Percentiles rank a stretch among this genome's conserved stretches.
Conservation (phyloP, 2,888 invertebrate species). For the Pollenia labialis region DNA sequence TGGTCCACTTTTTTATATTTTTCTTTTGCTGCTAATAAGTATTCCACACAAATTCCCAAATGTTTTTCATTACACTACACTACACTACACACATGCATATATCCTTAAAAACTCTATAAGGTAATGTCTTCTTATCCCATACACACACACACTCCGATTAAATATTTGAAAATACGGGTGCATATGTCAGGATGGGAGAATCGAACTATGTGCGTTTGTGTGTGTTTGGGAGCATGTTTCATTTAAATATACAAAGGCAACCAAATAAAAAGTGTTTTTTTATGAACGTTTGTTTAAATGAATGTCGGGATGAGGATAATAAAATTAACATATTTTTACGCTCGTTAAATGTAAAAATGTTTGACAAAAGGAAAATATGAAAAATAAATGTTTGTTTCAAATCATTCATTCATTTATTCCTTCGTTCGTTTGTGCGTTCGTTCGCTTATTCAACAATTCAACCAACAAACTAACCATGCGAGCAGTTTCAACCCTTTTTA, state of each 20-base stretch:
- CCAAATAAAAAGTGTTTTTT: conserved; percentile 36
- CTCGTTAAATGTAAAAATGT: conserved; percentile 69
- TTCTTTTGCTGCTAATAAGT: conserved; percentile 45
- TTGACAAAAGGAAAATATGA: conserved; percentile 68
- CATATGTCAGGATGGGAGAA: conserved; percentile 1
- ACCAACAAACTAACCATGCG: conserved; percentile 57
- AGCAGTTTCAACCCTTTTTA: conserved; percentile 74
- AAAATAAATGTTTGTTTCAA: conserved; percentile 72
- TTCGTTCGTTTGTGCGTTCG: conserved; percentile 32
- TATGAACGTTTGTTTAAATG: conserved; percentile 11
- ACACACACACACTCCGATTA: background rate
- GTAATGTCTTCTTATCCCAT: background rate
- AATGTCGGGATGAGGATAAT: conserved; percentile 58
- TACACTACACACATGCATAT: conserved; percentile 4
- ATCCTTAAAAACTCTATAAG: background rate
- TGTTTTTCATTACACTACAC: background rate
- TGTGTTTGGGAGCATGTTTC: conserved; percentile 13
- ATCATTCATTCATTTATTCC: conserved; percentile 49
- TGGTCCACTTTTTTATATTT: conserved; percentile 36
- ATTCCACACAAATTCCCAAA: conserved; percentile 45
- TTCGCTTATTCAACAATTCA: conserved; percentile 56
- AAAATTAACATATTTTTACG: conserved; percentile 73
- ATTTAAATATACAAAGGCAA: conserved; percentile 31
- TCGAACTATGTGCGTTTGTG: background rate
- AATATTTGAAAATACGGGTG: conserved; percentile 23